phyloP scores from a whole-genome alignment of 2,113 vertebrate species.

The Phoenicopterus ruber region DNA sequence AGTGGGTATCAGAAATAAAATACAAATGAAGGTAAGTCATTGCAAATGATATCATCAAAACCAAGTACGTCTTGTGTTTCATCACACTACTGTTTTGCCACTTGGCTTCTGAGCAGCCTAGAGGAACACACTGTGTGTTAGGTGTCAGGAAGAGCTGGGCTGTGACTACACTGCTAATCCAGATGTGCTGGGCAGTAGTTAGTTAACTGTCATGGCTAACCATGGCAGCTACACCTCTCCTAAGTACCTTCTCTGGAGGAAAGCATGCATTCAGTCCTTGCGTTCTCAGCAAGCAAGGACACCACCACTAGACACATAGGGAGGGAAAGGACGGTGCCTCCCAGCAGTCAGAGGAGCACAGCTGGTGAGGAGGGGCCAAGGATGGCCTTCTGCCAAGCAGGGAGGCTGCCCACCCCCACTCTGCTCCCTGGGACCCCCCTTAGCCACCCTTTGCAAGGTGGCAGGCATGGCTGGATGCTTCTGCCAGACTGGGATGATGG shows the following conservation, averaged over 20 bases:
- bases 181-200: background rate
- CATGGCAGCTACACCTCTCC: background rate
- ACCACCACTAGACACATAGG: too few species aligned
- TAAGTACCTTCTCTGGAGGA: background rate
- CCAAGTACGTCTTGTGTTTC: background rate
- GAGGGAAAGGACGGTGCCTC: background rate
- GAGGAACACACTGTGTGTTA: background rate
- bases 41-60: background rate
- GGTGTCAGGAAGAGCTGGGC: background rate
- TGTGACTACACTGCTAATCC: background rate
- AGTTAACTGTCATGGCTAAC: background rate
- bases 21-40: background rate
- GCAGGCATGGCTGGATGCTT: background rate
- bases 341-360: background rate
- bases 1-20: background rate
- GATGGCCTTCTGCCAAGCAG: fast-evolving
- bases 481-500: background rate
- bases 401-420: background rate
- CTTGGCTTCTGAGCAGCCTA: background rate
- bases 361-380: background rate
- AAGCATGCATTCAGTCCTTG: background rate
- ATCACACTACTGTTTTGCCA: background rate
- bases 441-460: background rate
- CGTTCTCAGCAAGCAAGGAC: background rate
- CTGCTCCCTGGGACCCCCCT: background rate